These are phyloP conservation scores for Aphidius gifuensis DNA, from an alignment of 1,140 invertebrate species.

Conservation along the genomic window DNA sequence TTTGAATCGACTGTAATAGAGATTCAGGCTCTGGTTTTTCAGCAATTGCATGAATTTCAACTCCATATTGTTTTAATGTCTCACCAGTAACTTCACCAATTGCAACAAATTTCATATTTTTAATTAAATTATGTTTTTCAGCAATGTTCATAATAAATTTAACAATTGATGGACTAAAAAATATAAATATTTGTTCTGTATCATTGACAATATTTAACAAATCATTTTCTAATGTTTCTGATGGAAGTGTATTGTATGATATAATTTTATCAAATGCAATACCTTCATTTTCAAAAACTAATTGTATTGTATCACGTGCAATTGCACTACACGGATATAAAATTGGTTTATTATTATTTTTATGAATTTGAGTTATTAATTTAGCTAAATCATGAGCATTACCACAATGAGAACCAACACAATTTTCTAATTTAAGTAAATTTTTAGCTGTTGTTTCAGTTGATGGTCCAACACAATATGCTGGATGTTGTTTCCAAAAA, in stretches of 20 bases:
- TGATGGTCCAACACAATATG: constrained; percentile 46
- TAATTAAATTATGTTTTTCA: constrained; percentile 25
- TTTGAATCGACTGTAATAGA: constrained; percentile 37
- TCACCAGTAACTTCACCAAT: constrained; percentile 49
- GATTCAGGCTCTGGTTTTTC: constrained; percentile 45
- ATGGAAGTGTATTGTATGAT: constrained; percentile 43
- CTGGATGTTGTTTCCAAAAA: constrained; percentile 37
- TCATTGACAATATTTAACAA: constrained; percentile 9
- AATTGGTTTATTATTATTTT: constrained; percentile 32
- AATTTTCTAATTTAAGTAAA: constrained; percentile 36
- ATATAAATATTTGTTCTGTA: constrained; percentile 38
- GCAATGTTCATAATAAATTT: constrained; percentile 31
- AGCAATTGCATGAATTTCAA: constrained; percentile 36
- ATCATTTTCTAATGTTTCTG: constrained; percentile 35
- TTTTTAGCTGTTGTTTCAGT: constrained; percentile 39
- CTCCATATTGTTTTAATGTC: constrained; percentile 35
- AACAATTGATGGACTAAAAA: constrained; percentile 50
- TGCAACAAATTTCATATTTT: constrained; percentile 42
- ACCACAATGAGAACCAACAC: constrained; percentile 41
- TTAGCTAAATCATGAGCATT: constrained; percentile 45
- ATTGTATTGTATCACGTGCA: constrained; percentile 44
- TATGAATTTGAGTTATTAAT: constrained; percentile 33
- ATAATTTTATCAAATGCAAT: constrained; percentile 40
- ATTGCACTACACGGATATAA: constrained; percentile 51
- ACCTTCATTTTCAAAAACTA: constrained; percentile 31